Conservation (phyloP, 1,140 invertebrate species). For the Conus ventricosus region DNA sequence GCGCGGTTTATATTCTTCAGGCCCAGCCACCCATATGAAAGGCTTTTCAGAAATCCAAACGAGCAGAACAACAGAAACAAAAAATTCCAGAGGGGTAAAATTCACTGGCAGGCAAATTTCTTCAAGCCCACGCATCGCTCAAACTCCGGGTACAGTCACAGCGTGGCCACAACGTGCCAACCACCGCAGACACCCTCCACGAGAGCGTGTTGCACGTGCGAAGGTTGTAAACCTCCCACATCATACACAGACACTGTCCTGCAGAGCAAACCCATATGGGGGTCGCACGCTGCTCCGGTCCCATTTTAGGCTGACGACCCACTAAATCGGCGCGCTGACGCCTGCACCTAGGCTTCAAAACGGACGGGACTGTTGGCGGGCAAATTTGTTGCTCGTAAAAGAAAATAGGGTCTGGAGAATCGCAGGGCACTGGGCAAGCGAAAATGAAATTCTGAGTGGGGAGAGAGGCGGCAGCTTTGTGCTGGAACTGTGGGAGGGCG, state of each 20-base stretch:
- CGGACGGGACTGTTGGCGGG: not conserved
- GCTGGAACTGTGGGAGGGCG: not conserved
- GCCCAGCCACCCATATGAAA: too few relatives aligned
- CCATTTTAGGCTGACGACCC: not conserved
- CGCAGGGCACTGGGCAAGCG: not conserved
- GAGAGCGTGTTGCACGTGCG: not conserved
- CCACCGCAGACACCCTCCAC: too few relatives aligned
- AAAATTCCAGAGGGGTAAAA: too few relatives aligned
- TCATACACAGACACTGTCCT: not conserved
- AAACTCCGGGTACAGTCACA: not conserved
- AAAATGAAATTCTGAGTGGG: not conserved
- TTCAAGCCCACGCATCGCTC: not conserved
- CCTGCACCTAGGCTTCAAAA: not conserved
- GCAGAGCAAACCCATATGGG: not conserved
- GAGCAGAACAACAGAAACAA: not conserved
- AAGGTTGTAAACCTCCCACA: not conserved
- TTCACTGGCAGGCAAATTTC: too few relatives aligned
- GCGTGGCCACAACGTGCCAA: not conserved
- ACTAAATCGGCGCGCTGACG: not conserved
- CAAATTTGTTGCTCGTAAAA: constrained; percentile 24
- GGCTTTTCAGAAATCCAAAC: too few relatives aligned
- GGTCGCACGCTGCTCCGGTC: not conserved
- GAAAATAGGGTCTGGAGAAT: not conserved
- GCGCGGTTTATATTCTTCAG: too few relatives aligned
- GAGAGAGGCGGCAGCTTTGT: not conserved